phyloP scores from a whole-genome alignment of 2,113 vertebrate genomes.

The Cololabis saira region DNA sequence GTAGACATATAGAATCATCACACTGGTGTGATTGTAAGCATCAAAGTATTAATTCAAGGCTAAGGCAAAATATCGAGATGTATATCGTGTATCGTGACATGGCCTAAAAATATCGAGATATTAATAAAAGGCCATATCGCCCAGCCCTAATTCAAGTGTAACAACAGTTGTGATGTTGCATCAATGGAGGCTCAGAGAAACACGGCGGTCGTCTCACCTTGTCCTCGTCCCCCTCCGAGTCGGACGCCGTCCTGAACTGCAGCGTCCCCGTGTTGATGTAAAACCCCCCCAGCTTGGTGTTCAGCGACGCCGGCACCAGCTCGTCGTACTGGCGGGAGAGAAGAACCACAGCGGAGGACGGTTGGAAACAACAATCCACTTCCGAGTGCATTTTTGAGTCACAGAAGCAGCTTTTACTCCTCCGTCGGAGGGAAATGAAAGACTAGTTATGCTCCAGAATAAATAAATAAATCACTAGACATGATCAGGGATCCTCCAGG shows the following conservation, averaged over 20 bases:
- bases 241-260: constrained; percentile 94
- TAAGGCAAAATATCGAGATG: no score
- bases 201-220: constrained; percentile 82
- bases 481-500: constrained; percentile 13
- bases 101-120: no score
- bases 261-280: constrained; percentile 98
- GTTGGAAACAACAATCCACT: no score
- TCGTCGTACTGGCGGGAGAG: constrained; percentile 86
- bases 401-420: constrained; percentile 11
- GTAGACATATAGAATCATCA: no score
- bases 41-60: no score
- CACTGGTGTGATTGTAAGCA: no score
- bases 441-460: constrained; percentile 26
- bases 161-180: no score
- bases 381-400: constrained; percentile 7
- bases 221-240: constrained; percentile 92
- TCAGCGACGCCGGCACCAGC: constrained; percentile 95
- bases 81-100: no score
- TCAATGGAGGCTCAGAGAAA: no score
- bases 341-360: constrained; percentile 39
- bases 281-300: constrained; percentile 97
- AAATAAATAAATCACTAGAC: constrained; percentile 46
- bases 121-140: no score
- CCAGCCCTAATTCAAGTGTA: no score
- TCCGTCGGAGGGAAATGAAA: constrained; percentile 23